A percentile compares a stretch with the other conserved stretches of the same genome.
Conservation (phyloP, 2,113 vertebrate species). For the Anarrhichthys ocellatus region DNA sequence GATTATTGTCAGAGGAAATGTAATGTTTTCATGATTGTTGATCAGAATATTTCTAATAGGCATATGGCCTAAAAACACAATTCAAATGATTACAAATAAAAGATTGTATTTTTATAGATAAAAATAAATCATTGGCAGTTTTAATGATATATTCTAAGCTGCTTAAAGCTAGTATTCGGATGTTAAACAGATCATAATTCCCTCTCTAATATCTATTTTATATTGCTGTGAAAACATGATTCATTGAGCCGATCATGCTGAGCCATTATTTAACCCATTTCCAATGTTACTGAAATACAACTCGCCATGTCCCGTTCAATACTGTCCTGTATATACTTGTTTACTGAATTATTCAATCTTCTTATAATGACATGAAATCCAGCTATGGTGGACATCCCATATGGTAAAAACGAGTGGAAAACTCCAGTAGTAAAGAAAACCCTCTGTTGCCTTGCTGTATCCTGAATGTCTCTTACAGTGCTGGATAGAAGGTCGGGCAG, state of each 20-base stretch:
- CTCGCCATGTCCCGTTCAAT: background rate
- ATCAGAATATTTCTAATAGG: too few relatives aligned
- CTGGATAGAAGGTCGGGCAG: background rate
- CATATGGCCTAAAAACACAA: too few relatives aligned
- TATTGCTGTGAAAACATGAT: background rate
- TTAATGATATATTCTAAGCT: background rate
- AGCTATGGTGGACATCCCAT: background rate
- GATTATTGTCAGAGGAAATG: too few relatives aligned
- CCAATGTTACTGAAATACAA: background rate
- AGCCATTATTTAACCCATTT: slow-evolving; percentile 13
- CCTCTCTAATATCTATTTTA: background rate
- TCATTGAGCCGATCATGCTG: slow-evolving; percentile 22
- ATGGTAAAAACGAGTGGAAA: background rate
- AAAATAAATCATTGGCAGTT: background rate
- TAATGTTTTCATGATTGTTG: too few relatives aligned
- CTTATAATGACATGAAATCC: background rate
- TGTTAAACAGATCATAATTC: background rate
- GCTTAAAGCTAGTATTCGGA: background rate
- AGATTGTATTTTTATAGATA: background rate
- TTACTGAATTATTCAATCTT: background rate
- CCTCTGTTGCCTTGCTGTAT: background rate
- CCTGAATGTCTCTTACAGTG: background rate
- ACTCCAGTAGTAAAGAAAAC: background rate
- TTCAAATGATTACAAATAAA: background rate
- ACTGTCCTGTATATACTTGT: background rate